Percentiles rank a stretch among this genome's conserved stretches.
Conservation (phyloP, 2,797 vertebrate genomes). For the Heterohyrax brucei region DNA sequence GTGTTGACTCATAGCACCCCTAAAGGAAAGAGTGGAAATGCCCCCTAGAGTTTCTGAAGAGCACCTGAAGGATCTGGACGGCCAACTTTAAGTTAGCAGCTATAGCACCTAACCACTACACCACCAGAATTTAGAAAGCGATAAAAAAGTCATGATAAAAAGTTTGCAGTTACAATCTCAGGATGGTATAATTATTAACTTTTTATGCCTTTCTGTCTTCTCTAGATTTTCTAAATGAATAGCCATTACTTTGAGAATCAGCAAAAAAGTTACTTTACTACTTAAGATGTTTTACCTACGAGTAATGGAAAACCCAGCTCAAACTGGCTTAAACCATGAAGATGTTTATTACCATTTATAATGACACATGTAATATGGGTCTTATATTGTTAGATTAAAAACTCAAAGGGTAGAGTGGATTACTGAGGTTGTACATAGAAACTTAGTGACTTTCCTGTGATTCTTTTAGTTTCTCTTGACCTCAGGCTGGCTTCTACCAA, state of each 20-base stretch:
- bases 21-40: no score
- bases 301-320: slow-evolving; percentile 38
- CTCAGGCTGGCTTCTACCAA: background rate
- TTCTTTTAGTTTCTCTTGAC: slow-evolving; percentile 7
- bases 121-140: no score
- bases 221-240: slow-evolving; percentile 26
- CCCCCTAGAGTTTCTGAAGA: no score
- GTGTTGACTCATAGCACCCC: no score
- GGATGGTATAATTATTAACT: background rate
- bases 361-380: background rate
- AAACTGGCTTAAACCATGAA: background rate
- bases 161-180: background rate
- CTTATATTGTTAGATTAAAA: background rate
- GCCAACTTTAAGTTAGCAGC: no score
- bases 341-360: slow-evolving; percentile 22
- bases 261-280: background rate
- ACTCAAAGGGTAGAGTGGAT: background rate
- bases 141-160: background rate
- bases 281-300: slow-evolving; percentile 28
- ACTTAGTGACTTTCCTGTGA: background rate
- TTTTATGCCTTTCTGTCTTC: slow-evolving; percentile 14
- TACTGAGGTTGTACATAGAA: background rate
- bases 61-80: no score
- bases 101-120: no score
- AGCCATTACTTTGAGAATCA: slow-evolving; percentile 19